Base-by-base conservation (phyloP, 2,888 invertebrate species). In the Calliphora vomitoria region DNA sequence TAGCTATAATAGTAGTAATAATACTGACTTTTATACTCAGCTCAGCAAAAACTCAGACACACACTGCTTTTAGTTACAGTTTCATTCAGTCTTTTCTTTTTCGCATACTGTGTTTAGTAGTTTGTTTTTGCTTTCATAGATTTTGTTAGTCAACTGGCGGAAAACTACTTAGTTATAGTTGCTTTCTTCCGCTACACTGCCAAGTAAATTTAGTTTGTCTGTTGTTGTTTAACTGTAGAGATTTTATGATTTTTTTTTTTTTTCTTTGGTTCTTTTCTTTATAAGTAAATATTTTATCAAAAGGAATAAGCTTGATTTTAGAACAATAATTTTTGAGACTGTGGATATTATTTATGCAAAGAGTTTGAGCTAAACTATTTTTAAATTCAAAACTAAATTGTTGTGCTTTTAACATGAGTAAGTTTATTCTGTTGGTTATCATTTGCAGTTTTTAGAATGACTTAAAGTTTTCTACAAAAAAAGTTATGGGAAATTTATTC, bases 101-200 rank as follows among this genome's bases (percentile, higher is more conserved):
- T n/a, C n/a, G n/a, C n/a, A n/a, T n/a, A n/a, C n/a, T 25, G 25
- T 25, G 25, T 25, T 25, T 25, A 25, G 20, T 13, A 13, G 10
- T 8, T 44, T 13, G 44, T 38, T 64, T 50, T 41, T 81, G 68
- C 13, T 83, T 71, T 76, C 64, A 71, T 79, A 79, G 69, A 74
- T 50, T 83, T 80, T 80, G 18, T 41, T 55, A 82, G 86, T 80
- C 85, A 87, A 85, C 82, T 79, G 38, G 85, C 85, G 85, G 78
- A 87, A 87, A 87, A 87, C 55, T 87, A 87, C 87, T 87, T 87
- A 74, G 74, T 87, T 87, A 85, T 80, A 82, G 44, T 71, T 83
- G 58, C 69, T 74, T 82, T 75, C 79, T 85, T 85, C 85, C 87
- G 82, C 82, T 82, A 50, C 78, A 82, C 55, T 87, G 85, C 74